Conservation (phyloP, 1,140 invertebrate genomes). For the Drosophila willistoni region DNA sequence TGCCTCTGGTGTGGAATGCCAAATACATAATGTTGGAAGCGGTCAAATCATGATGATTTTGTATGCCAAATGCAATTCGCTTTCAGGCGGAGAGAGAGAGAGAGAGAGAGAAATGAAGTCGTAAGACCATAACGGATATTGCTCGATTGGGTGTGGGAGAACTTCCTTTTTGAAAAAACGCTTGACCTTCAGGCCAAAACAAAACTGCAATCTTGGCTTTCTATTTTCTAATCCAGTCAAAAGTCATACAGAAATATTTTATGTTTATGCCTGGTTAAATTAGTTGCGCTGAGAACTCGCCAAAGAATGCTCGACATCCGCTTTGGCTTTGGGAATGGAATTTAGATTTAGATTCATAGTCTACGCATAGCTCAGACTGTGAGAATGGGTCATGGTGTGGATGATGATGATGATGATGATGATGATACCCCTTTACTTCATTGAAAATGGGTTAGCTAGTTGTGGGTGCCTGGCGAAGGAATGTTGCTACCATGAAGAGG, state of each 20-base stretch:
- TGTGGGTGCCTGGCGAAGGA: conserved; percentile 46
- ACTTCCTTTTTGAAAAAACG: conserved; percentile 5
- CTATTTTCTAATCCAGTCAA: conserved; percentile 57
- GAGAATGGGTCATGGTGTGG: conserved; percentile 70
- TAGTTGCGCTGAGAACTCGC: conserved; percentile 42
- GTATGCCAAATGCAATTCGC: conserved; percentile 47
- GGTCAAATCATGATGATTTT: conserved; percentile 47
- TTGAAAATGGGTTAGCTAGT: conserved; percentile 42
- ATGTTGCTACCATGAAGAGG: conserved; percentile 33
- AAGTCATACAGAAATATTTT: conserved; percentile 29
- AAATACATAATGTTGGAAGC: conserved; percentile 50
- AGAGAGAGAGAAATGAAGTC: conserved; percentile 40
- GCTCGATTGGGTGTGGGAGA: conserved; percentile 24
- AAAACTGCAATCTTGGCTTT: conserved; percentile 54
- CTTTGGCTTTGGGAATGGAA: conserved; percentile 67
- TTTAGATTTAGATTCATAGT: conserved; percentile 44
- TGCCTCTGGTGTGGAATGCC: conserved; percentile 62
- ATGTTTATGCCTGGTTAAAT: conserved; percentile 52
- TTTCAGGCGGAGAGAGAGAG: conserved; percentile 9
- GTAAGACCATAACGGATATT: conserved; percentile 61
- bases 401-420: conserved; percentile 25
- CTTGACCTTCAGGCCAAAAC: conserved; percentile 71
- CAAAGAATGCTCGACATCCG: conserved; percentile 64
- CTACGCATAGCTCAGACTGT: conserved; percentile 59
- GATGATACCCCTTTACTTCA: conserved; percentile 18